phyloP scores from a whole-genome alignment of 2,888 invertebrate genomes.

The Heteropelma amictum region DNA sequence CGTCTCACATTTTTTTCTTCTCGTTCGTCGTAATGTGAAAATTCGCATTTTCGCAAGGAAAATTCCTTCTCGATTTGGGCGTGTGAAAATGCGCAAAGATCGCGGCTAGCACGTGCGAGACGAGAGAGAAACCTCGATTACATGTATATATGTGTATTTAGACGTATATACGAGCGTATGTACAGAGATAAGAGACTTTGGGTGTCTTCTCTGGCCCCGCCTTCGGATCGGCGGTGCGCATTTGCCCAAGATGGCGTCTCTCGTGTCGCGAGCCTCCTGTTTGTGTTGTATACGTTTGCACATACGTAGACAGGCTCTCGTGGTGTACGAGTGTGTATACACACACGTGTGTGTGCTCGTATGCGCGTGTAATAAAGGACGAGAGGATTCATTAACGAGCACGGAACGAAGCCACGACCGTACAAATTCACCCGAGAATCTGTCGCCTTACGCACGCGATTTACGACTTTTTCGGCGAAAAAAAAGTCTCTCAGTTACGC shows the following conservation, averaged over 20 bases:
- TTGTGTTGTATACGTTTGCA: slow-evolving; percentile 15
- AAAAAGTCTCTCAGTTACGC: too few relatives aligned
- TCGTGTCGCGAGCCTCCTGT: slow-evolving; percentile 55
- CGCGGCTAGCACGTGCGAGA: too few relatives aligned
- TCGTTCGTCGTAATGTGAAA: too few relatives aligned
- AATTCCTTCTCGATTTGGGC: too few relatives aligned
- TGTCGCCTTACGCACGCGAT: too few relatives aligned
- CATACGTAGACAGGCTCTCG: slow-evolving; percentile 13
- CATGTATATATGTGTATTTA: slow-evolving; percentile 6
- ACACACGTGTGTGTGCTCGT: neutral
- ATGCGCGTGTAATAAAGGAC: neutral
- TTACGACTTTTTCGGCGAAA: too few relatives aligned
- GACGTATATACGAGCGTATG: neutral
- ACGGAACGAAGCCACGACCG: neutral
- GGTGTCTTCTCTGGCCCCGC: slow-evolving; percentile 73
- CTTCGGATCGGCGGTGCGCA: slow-evolving; percentile 74
- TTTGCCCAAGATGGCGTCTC: slow-evolving; percentile 77
- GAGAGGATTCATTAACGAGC: too few relatives aligned
- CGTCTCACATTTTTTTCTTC: too few relatives aligned
- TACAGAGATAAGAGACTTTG: slow-evolving; percentile 49
- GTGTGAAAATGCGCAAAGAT: too few relatives aligned
- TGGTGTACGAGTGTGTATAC: neutral
- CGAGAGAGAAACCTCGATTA: neutral
- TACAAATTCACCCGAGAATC: neutral
- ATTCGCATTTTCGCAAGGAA: too few relatives aligned